These are phyloP conservation scores for Acanthurus lineatus DNA, from an alignment of 2,797 vertebrate genomes.

Conservation along the genomic window DNA sequence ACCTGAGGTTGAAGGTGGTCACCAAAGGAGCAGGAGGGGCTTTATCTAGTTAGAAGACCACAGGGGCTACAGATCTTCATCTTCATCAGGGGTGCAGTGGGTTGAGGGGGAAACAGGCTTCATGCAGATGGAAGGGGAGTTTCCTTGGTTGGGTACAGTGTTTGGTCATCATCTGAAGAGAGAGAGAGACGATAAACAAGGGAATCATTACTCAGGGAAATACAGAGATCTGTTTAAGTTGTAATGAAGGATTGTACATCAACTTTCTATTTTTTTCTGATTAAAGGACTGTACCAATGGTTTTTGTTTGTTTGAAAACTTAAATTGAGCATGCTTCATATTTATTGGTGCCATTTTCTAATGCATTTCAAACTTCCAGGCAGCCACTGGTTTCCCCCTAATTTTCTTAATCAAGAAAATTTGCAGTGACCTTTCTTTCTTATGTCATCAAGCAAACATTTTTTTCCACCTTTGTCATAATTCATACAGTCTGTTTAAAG, in stretches of 20 bases:
- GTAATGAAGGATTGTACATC: not conserved
- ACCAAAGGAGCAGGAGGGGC: conserved; percentile 48
- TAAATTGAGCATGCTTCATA: not conserved
- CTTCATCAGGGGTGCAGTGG: conserved; percentile 65
- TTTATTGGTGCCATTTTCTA: not conserved
- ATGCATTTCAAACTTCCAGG: not conserved
- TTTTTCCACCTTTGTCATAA: not conserved
- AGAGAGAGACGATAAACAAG: conserved; percentile 37
- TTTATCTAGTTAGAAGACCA: conserved; percentile 72
- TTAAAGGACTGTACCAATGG: not conserved
- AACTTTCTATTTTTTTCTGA: not conserved
- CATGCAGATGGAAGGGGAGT: conserved; percentile 78
- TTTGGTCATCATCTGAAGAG: conserved; percentile 74
- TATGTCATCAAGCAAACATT: not conserved
- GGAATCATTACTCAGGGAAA: conserved; percentile 10
- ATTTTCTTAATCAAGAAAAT: too few relatives aligned
- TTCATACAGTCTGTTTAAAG: not conserved
- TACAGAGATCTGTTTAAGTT: not conserved
- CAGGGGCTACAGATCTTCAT: conserved; percentile 71
- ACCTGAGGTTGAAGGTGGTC: conserved; percentile 51
- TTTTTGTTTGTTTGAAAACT: not conserved
- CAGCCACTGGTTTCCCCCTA: not conserved
- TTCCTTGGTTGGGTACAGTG: conserved; percentile 72
- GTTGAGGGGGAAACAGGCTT: conserved; percentile 67
- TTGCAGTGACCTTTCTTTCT: not conserved